Base-by-base conservation (phyloP, 2,888 invertebrate species). In the Axea sp. region DNA sequence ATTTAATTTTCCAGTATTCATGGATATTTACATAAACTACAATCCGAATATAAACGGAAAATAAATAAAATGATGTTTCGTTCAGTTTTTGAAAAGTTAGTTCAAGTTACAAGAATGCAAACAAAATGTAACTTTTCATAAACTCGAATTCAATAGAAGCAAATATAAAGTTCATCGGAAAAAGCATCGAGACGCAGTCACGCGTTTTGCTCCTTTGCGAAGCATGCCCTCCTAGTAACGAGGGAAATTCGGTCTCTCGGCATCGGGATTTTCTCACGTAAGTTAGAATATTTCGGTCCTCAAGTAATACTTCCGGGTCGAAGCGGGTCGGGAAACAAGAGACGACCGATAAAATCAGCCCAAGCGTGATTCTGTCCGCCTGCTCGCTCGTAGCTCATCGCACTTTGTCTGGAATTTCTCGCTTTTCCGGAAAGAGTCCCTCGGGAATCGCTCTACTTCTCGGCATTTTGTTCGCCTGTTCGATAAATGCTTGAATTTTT, bases 161-260 rank as follows among this genome's bases (percentile, higher is more conserved):
- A 24, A 33, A 33, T 26, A 4, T 14, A n/a, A 14, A 37, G 8
- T 31, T 6, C 17, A 37, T 31, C 22, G 53, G 49, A 15, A 59
- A 51, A 51, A 53, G 45, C 8, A 7, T 2, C 3, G 9, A 19
- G 17, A 11, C 7, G 17, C 3, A 28, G 15, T 7, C 26, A 6
- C n/a, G 8, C 33, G 24, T 26, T 33, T 35, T 35, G 59, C 76
- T 77, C 68, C 77, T 64, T 73, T 55, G 28, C 43, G 15, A 28
- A 55, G 65, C 77, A 82, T 84, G 77, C 7, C 76, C 73, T 77
- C 84, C 84, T 84, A 80, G 68, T 84, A 78, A 57, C 64, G 76
- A 82, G 83, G 84, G 80, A 84, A 84, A 84, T 82, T 81, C 83
- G 11, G 51, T 62, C 72, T 78, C 78, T 77, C 77, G 77, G 80